These are phyloP conservation scores for Tryphoninae sp. DNA, from an alignment of 2,888 invertebrate genomes.

Conservation along the genomic window DNA sequence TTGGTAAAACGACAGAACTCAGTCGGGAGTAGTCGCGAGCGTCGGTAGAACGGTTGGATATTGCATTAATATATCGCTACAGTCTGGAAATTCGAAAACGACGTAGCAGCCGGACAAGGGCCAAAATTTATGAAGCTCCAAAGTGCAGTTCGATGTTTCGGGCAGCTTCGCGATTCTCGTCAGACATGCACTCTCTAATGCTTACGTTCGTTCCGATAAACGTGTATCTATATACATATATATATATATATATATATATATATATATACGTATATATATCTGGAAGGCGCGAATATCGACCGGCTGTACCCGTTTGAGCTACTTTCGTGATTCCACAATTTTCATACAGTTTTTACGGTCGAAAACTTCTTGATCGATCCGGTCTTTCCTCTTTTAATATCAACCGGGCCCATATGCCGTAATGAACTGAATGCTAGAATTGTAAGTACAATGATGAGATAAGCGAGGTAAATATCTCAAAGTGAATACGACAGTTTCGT, in stretches of 20 bases:
- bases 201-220: conserved; percentile 1
- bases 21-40: background rate
- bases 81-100: conserved; percentile 52
- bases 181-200: conserved; percentile 73
- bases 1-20: no score
- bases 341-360: conserved; percentile 18
- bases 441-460: background rate
- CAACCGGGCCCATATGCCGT: background rate
- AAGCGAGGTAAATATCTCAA: background rate
- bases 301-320: background rate
- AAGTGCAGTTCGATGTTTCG: conserved; percentile 78
- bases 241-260: background rate
- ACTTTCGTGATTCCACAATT: conserved; percentile 34
- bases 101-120: conserved; percentile 59
- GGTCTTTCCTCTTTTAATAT: background rate
- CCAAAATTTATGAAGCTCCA: conserved; percentile 75
- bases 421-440: background rate
- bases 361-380: conserved; percentile 19
- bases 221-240: conserved; percentile 6
- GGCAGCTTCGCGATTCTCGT: conserved; percentile 72
- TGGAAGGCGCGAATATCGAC: background rate
- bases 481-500: conserved; percentile 33
- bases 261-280: background rate
- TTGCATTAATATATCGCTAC: conserved; percentile 60
- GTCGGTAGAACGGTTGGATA: conserved; percentile 12